Conservation (phyloP, 2,888 invertebrate species). For the Ecdyonurus torrentis region DNA sequence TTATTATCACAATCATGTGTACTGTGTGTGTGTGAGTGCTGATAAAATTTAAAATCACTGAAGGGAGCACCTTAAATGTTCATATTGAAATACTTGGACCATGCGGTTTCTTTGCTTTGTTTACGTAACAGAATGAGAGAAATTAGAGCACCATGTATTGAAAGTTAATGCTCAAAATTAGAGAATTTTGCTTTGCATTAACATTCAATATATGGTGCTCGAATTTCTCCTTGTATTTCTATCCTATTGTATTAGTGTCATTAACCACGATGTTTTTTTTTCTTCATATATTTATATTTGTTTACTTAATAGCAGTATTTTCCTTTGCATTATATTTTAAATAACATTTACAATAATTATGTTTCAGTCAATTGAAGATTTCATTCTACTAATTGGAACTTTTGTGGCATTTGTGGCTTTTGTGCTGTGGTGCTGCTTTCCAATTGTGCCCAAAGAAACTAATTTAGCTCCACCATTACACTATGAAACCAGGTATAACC, state of each 20-base stretch:
- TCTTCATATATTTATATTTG: neutral
- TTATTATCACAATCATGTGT: too few relatives aligned
- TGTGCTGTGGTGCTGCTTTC: constrained; percentile 45
- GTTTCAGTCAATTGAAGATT: constrained; percentile 40
- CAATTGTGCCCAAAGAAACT: constrained; percentile 31
- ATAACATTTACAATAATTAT: too few relatives aligned
- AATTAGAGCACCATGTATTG: too few relatives aligned
- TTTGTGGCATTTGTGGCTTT: constrained; percentile 44
- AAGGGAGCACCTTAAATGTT: too few relatives aligned
- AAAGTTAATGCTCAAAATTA: too few relatives aligned
- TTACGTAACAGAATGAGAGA: constrained; percentile 10
- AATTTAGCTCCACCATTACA: constrained; percentile 6
- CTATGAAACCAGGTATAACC: constrained; percentile 5
- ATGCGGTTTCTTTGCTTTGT: too few relatives aligned
- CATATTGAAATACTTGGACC: too few relatives aligned
- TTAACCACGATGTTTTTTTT: too few relatives aligned
- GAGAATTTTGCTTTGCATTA: too few relatives aligned
- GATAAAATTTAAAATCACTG: too few relatives aligned
- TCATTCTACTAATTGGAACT: constrained; percentile 40
- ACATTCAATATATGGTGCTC: neutral
- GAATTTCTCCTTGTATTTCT: neutral
- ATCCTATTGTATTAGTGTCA: too few relatives aligned
- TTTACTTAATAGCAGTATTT: neutral
- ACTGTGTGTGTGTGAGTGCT: too few relatives aligned
- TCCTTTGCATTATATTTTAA: neutral